Evolutionary conservation across 2,888 invertebrate species (phyloP).

Genomic region (Petrophora chlorosata): DNA sequence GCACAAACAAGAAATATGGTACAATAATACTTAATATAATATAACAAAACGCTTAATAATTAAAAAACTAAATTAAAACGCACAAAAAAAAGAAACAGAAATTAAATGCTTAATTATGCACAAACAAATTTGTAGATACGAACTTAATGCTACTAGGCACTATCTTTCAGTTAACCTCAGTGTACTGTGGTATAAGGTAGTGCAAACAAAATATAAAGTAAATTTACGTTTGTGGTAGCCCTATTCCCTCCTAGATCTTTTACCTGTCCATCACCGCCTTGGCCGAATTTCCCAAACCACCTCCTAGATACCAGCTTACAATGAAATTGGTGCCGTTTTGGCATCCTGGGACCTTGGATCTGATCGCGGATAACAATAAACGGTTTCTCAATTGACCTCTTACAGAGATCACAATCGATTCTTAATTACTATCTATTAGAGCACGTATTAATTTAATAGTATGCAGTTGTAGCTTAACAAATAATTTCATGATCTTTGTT

Average conservation of each 20-base stretch:
- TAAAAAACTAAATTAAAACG: too few relatives aligned
- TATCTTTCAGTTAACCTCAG: too few relatives aligned
- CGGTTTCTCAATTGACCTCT: conserved; percentile 36
- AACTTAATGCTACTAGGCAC: too few relatives aligned
- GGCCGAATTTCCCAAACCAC: conserved; percentile 32
- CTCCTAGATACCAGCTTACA: conserved; percentile 23
- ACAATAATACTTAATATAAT: too few relatives aligned
- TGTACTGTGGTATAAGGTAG: too few relatives aligned
- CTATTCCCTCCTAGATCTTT: conserved; percentile 6
- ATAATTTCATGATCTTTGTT: not conserved
- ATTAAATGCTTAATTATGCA: too few relatives aligned
- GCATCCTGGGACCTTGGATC: conserved; percentile 34
- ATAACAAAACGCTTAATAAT: too few relatives aligned
- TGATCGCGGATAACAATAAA: conserved; percentile 19
- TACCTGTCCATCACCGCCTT: conserved; percentile 28
- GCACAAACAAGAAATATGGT: too few relatives aligned
- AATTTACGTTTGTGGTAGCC: too few relatives aligned
- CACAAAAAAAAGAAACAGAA: too few relatives aligned
- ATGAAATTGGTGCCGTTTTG: conserved; percentile 27
- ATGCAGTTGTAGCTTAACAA: not conserved
- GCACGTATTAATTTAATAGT: conserved; percentile 11
- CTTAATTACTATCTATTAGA: conserved; percentile 25
- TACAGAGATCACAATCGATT: conserved; percentile 35
- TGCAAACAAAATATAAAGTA: too few relatives aligned
- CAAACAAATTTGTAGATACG: too few relatives aligned